Evolutionary conservation across 35 echinoderm and acorn worm species (phyloP).

Genomic region (Nesometra sesokonis): DNA sequence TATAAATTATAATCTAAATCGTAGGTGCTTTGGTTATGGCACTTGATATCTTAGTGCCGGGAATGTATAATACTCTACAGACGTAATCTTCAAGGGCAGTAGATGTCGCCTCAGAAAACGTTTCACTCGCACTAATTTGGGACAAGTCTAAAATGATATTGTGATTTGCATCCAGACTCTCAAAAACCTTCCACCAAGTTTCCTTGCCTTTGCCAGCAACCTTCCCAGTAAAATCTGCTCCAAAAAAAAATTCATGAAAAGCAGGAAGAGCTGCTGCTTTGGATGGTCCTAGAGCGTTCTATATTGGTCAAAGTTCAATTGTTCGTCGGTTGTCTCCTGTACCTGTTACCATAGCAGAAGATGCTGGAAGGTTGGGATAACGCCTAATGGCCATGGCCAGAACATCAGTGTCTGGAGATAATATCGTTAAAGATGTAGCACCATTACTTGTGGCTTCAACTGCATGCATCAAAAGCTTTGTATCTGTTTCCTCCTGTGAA

Average conservation of each 20-base stretch:
- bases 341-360: conserved; percentile 2
- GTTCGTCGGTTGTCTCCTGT: neutral
- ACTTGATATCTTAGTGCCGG: too few species aligned
- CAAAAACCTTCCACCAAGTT: too few species aligned
- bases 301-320: neutral
- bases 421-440: neutral
- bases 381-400: conserved; percentile 13
- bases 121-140: too few species aligned
- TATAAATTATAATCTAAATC: too few species aligned
- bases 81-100: too few species aligned
- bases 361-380: neutral
- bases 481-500: conserved; percentile 37
- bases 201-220: too few species aligned
- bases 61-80: too few species aligned
- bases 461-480: conserved; percentile 12
- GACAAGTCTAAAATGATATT: too few species aligned
- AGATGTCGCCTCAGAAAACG: too few species aligned
- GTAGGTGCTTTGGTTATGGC: too few species aligned
- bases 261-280: conserved; percentile 17
- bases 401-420: conserved; percentile 31
- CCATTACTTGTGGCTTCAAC: conserved; percentile 2
- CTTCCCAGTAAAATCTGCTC: neutral
- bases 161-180: too few species aligned
- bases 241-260: conserved; percentile 29
- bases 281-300: neutral